Evolutionary conservation across 2,888 invertebrate species (phyloP).

Genomic region (Tillus elongatus): DNA sequence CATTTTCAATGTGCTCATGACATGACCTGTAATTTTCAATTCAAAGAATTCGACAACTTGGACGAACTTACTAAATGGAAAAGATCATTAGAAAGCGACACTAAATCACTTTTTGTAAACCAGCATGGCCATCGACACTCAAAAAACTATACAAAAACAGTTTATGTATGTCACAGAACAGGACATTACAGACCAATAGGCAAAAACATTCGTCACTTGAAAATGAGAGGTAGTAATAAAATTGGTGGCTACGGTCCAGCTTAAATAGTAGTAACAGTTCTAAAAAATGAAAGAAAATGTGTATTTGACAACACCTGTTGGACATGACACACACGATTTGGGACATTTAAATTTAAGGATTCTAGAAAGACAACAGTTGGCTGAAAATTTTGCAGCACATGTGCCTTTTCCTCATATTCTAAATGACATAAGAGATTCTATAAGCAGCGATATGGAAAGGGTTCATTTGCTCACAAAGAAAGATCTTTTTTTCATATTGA

Average conservation of each 20-base stretch:
- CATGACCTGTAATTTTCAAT: no score
- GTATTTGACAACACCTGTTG: constrained; percentile 22
- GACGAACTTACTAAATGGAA: constrained; percentile 9
- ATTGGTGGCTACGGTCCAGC: constrained; percentile 25
- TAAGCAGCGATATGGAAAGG: constrained; percentile 9
- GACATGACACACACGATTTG: constrained; percentile 21
- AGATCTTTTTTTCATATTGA: constrained; percentile 25
- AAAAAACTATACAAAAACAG: constrained; percentile 6
- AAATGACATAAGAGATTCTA: constrained; percentile 19
- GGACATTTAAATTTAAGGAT: constrained; percentile 18
- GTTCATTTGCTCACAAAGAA: constrained; percentile 24
- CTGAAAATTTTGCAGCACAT: constrained; percentile 22
- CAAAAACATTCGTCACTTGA: constrained; percentile 16
- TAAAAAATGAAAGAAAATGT: constrained; percentile 10
- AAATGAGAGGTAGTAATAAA: constrained; percentile 19
- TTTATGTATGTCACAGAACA: constrained; percentile 15
- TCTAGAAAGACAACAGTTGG: constrained; percentile 18
- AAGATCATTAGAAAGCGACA: constrained; percentile 9
- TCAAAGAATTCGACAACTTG: neutral
- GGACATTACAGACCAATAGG: constrained; percentile 14
- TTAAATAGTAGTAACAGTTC: constrained; percentile 14
- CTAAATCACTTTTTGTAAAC: constrained; percentile 10
- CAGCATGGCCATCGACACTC: neutral
- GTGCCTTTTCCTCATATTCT: constrained; percentile 21
- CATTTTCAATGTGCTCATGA: no score